Conservation (phyloP, 2,797 vertebrate genomes). For the Alcedo atthis region DNA sequence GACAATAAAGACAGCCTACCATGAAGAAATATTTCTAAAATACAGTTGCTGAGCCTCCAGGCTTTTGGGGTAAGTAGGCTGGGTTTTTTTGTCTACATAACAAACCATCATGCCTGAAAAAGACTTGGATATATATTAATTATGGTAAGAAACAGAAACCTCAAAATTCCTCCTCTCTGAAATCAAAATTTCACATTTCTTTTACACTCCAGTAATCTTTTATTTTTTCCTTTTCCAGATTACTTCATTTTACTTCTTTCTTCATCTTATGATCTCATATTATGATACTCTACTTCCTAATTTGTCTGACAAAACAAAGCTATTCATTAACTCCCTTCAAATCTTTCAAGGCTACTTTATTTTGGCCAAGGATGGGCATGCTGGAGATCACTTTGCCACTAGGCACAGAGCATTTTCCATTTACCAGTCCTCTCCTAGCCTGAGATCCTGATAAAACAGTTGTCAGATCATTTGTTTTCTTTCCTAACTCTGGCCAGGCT, state of each 20-base stretch:
- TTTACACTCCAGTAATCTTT: not conserved
- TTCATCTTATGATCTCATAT: not conserved
- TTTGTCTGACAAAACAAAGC: not conserved
- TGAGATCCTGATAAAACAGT: not conserved
- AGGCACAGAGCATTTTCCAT: not conserved
- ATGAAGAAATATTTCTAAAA: not conserved
- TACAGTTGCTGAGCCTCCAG: not conserved
- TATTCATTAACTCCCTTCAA: not conserved
- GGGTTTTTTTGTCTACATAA: not conserved
- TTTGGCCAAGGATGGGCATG: not conserved
- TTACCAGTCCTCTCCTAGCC: not conserved
- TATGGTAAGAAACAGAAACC: not conserved
- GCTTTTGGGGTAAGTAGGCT: not conserved
- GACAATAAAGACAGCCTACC: not conserved
- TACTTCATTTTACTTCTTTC: not conserved
- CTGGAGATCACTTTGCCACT: not conserved
- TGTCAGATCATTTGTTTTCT: conserved; percentile 2
- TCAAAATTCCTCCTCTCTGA: not conserved
- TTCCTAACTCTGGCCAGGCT: not conserved
- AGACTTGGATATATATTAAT: not conserved
- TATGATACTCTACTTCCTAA: not conserved
- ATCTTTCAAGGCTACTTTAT: not conserved
- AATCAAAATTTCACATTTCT: not conserved
- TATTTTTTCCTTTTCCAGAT: not conserved
- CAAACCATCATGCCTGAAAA: not conserved